Percentiles rank a stretch among this genome's conserved stretches.
Conservation (phyloP, 2,888 invertebrate species). For the Lottia gigantea region DNA sequence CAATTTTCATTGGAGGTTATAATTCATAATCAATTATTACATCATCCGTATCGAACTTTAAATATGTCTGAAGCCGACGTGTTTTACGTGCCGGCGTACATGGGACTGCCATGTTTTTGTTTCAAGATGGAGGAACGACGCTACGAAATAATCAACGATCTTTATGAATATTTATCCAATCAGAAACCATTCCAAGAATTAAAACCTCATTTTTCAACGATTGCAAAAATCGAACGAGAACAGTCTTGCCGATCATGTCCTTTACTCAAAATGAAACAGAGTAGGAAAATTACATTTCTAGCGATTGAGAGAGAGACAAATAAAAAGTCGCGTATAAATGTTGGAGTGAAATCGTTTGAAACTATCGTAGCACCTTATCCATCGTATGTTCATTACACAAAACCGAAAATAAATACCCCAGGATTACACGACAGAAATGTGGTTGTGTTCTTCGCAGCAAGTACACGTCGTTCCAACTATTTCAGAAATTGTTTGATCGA, state of each 20-base stretch:
- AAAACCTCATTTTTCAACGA: constrained; percentile 49
- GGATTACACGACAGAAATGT: constrained; percentile 35
- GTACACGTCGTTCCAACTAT: constrained; percentile 39
- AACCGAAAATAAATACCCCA: constrained; percentile 24
- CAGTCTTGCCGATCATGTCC: constrained; percentile 39
- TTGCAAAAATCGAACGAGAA: constrained; percentile 52
- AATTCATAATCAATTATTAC: constrained; percentile 40
- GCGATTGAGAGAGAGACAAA: constrained; percentile 48
- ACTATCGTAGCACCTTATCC: constrained; percentile 55
- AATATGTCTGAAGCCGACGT: constrained; percentile 38
- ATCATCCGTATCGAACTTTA: constrained; percentile 35
- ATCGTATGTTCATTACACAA: constrained; percentile 47
- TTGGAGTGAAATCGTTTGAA: constrained; percentile 24
- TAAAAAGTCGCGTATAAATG: constrained; percentile 13
- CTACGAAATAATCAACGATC: constrained; percentile 20
- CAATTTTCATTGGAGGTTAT: constrained; percentile 46
- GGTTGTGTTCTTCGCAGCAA: constrained; percentile 46
- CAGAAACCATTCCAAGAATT: constrained; percentile 32
- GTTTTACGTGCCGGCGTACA: constrained; percentile 47
- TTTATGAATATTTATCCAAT: constrained; percentile 31
- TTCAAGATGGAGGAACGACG: neutral
- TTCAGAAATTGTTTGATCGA: constrained; percentile 45
- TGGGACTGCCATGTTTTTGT: constrained; percentile 38
- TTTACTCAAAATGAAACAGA: constrained; percentile 33
- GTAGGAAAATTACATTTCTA: constrained; percentile 39